Base-by-base conservation (phyloP, 2,797 vertebrate species). In the Cebuella pygmaea region DNA sequence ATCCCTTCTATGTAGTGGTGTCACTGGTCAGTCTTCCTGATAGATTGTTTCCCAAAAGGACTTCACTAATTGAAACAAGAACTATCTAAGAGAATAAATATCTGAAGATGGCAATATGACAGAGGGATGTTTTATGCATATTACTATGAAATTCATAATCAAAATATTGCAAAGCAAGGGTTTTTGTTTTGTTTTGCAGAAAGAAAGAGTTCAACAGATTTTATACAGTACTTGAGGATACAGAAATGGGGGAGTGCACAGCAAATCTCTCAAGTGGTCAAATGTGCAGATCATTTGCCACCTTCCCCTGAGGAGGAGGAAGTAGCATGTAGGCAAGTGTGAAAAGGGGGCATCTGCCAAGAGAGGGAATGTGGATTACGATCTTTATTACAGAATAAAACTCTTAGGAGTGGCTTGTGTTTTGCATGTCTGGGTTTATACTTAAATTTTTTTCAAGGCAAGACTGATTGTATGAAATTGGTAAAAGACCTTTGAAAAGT, bases 331-430 rank as follows among this genome's bases (percentile, higher is more conserved):
- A 61, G 50, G 24, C 70, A 87, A 93, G 48, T n/a, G 70, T 76
- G 36, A 93, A 93, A 19, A 90, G n/a, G 33, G 64, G 3, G 57
- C 13, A 36, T 88, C 95, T 88, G 52, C 74, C 79, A 80, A 94
- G 52, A 88, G 10, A 84, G 1, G 50, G 57, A 79, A 72, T 91
- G 76, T 93, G 50, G 78, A 61, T 86, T 64, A 94, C 61, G 44
- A 95, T 82, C 74, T 83, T 88, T 79, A 75, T 94, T 95, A 82
- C 39, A 75, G 81, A 95, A 95, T 67, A 94, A 96, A 93, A 57
- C 24, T 26, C 15, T 83, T 75, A 90, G 70, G 57, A n/a, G 19
- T 76, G 64, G 33, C 70, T 90, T 94, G 74, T 86, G 64, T 57
- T 94, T 84, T 87, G 39, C 55, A 24, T 75, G n/a, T 79, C 36